phyloP scores from a whole-genome alignment of 2,888 invertebrate species.

The Chelonus formosanus region DNA sequence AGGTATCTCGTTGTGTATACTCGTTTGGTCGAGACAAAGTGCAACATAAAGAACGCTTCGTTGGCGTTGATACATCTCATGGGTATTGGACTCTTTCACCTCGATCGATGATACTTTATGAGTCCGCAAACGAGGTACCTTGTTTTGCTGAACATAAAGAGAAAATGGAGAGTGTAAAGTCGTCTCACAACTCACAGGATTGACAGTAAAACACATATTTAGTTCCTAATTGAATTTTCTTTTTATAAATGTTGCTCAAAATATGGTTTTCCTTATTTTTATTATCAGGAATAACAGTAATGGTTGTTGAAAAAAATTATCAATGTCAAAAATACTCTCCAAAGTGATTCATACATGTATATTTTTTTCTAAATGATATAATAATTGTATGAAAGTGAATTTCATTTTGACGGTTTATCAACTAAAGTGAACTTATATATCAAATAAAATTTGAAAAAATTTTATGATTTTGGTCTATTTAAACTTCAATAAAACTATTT shows the following conservation, averaged over 20 bases:
- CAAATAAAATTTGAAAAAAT: too few species aligned
- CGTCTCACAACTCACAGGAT: constrained; percentile 2
- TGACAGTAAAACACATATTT: constrained; percentile 4
- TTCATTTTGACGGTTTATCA: too few species aligned
- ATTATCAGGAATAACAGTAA: neutral
- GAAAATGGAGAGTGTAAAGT: constrained; percentile 15
- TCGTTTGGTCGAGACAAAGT: constrained; percentile 21
- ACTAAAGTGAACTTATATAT: too few species aligned
- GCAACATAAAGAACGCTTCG: constrained; percentile 31
- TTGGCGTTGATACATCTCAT: constrained; percentile 27
- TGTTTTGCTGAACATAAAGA: constrained; percentile 8
- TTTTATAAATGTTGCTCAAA: too few species aligned
- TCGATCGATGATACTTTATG: constrained; percentile 23
- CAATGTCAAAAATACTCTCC: too few species aligned
- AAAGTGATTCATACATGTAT: too few species aligned
- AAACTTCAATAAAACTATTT: too few species aligned
- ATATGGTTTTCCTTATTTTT: neutral
- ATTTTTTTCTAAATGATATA: too few species aligned
- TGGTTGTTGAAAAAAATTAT: too few species aligned
- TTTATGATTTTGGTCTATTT: too few species aligned
- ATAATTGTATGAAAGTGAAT: too few species aligned
- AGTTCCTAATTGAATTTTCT: neutral
- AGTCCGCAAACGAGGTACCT: constrained; percentile 18
- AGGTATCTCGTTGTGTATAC: constrained; percentile 10
- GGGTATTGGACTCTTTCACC: constrained; percentile 23